Evolutionary conservation across 2,888 invertebrate genomes (phyloP), one percentile per base, ranked within the genome.

Genomic region (Tetramorium bicarinatum): DNA sequence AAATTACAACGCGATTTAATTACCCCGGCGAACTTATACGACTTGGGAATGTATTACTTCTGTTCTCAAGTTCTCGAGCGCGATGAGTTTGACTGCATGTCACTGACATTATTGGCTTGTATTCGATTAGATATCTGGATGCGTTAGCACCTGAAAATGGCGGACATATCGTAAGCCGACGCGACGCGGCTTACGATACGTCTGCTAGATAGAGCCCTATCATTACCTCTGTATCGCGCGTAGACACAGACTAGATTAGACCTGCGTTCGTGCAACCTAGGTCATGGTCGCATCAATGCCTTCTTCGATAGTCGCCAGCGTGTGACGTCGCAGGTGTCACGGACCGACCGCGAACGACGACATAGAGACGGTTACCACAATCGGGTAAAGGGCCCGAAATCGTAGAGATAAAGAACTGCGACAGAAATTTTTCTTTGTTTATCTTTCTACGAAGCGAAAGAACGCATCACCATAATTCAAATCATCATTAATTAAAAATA

Each of bases 241-340:
- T 91, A 91, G 91, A 92, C 92, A 89, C 85, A 91, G 29, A 91
- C 89, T 93, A 90, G 94, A 93, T 94, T 94, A 93, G 66, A 90
- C 91, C 89, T 90, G 90, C 84, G 87, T 91, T 91, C 18, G 8
- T 59, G 13, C 47, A 47, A 91, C 86, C 93, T 94, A 93, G 94
- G 94, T 94, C 94, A 94, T 87, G 94, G 93, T 91, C 89, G 71
- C 88, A 87, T 84, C 89, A 85, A 87, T 87, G 81, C 74, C 85
- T 87, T 67, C 59, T 83, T 87, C 87, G 87, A 85, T 86, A 82
- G 38, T 7, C 81, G 76, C 7, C 61, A 29, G 29, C 54, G 34
- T 4, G 15, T 77, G 47, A 56, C 64, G 74, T 74, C 29, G 81
- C 54, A 81, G 83, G 84, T 84, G 83, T 18, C 67, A 18, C 74